Evolutionary conservation across 2,888 invertebrate genomes (phyloP), one percentile per base, ranked within the genome.

Genomic region (Platycnemis pennipes): DNA sequence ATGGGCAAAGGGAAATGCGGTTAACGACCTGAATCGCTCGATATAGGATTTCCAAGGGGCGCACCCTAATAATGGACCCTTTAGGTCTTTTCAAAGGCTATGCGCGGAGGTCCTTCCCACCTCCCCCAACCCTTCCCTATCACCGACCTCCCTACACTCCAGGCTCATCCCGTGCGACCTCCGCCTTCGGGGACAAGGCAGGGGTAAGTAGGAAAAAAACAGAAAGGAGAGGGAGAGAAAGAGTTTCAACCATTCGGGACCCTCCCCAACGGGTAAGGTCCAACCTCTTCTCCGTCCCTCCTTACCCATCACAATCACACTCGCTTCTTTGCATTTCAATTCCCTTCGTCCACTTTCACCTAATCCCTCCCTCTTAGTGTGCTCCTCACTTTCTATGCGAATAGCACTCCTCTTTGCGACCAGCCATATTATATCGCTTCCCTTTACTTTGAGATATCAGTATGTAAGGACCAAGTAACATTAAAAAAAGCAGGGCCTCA

Each of bases 1-100:
- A 77, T 77, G 77, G 37, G 31, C 77, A 77, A 37, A 77, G 77
- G 37, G 77, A 77, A 77, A 31, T 77, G 77, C 77, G 77, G 77
- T 77, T 77, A 77, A 77, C 77, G 77, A 77, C 37, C 77, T 77
- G 77, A 37, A 77, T 77, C 77, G 77, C 77, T 77, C 77, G 77
- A 77, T 77, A 77, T 77, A 77, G 77, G 77, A 77, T 77, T 77
- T 77, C 77, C 77, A 37, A 37, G 77, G 77, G 77, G 37, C 31
- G 37, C 37, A 37, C 77, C 77, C 37, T 77, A 77, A 77, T 77
- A 77, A 77, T 77, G 77, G 77, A 77, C 77, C 77, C 77, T 77
- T 77, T 77, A 77, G 77, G 77, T 37, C 77, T 77, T 77, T 77
- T 77, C 31, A 37, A 77, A 37, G 77, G 77, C 77, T 37, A 77